Evolutionary conservation across 2,113 vertebrate species (phyloP).

Genomic region (chimpanzee (Pan troglodytes)): DNA sequence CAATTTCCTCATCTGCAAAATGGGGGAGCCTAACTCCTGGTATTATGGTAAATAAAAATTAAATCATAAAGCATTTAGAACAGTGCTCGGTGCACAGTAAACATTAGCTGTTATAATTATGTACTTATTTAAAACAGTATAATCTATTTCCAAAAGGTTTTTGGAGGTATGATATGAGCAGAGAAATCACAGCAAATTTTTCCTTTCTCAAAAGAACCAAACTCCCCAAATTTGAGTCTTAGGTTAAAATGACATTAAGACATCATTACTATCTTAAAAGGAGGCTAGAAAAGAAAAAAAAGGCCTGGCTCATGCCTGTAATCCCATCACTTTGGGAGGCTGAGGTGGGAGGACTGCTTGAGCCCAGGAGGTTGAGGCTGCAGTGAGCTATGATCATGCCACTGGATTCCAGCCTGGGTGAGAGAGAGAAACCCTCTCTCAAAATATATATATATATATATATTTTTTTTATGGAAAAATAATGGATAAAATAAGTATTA

Average conservation of each 20-base stretch:
- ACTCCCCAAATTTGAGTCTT: background rate
- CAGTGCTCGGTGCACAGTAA: background rate
- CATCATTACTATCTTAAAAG: background rate
- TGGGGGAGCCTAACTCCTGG: background rate
- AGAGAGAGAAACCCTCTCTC: too few relatives aligned
- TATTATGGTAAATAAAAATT: background rate
- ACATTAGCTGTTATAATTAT: background rate
- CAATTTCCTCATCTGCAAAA: background rate
- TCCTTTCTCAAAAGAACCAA: constrained; percentile 29
- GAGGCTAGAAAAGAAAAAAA: background rate
- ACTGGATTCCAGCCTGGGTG: too few relatives aligned
- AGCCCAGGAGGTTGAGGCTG: too few relatives aligned
- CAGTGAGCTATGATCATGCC: too few relatives aligned
- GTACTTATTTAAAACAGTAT: background rate
- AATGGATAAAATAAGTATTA: background rate
- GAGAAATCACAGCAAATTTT: background rate
- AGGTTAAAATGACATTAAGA: background rate
- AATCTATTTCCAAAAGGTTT: background rate
- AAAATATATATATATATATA: too few relatives aligned
- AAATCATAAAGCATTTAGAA: background rate
- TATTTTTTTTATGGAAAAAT: background rate
- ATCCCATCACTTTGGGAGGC: too few relatives aligned
- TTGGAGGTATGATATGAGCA: background rate
- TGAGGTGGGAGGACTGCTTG: too few relatives aligned
- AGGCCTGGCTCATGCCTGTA: too few relatives aligned